Base-by-base conservation (phyloP, 2,888 invertebrate genomes). In the Cryptops parisi region DNA sequence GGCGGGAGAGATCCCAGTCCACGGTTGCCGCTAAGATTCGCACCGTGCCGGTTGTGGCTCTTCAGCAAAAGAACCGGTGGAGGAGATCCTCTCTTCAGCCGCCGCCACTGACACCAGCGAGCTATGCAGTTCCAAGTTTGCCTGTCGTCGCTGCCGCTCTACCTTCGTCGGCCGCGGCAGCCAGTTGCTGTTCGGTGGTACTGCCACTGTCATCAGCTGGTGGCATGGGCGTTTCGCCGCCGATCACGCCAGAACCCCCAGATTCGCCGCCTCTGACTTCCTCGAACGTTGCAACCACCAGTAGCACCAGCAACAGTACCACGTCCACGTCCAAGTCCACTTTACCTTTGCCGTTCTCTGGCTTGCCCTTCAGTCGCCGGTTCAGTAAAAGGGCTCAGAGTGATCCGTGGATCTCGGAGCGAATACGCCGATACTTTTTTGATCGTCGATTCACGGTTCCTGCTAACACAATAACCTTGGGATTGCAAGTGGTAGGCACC, bases 371-470 rank as follows among this genome's bases (percentile, higher is more conserved):
- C 39, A 49, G 38, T 12, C 27, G 49, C 15, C 48, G 60, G 12
- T 59, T 56, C 47, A 59, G 57, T 47, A 54, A 57, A 47, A 43
- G 60, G 45, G 58, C 60, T 1, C 47, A 58, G 33, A 60, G 60
- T 49, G 60, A 60, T 43, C 60, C 60, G 0, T 60, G 60, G 60
- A 60, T 60, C 19, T 60, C 60, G 3, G 60, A 59, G 15, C 50
- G 58, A 33, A 60, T 60, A 26, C 56, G 60, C 9, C 45, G 58
- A 19, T 59, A 59, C 44, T 59, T 59, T 25, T 59, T 59, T 44
- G 54, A 54, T 33, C 54, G 60, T 4, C 49, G 60, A 19, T 60
- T 57, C 33, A 60, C 60, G 0, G 58, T 60, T 9, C 57, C 55
- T 12, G 27, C 55, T 21, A 48, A 53, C 44, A 49, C 17, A 15